Evolutionary conservation across 2,888 invertebrate species (phyloP).

Genomic region (Pantelozetes paolii): DNA sequence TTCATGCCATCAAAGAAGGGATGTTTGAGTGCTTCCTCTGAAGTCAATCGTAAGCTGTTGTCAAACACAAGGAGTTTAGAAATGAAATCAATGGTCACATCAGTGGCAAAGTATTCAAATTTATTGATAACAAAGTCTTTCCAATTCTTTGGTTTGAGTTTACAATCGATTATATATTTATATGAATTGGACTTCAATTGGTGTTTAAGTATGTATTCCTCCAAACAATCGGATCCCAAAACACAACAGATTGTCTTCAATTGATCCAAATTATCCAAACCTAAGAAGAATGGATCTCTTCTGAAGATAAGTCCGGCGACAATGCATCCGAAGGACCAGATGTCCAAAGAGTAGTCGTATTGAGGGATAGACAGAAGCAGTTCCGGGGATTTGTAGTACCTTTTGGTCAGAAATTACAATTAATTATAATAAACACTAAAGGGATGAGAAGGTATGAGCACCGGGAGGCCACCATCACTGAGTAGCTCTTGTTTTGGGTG

Average conservation of each 20-base stretch:
- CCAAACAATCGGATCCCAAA: neutral
- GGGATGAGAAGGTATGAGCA: neutral
- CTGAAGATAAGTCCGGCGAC: slow-evolving; percentile 1
- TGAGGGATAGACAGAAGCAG: neutral
- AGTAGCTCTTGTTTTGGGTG: neutral
- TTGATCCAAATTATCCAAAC: slow-evolving; percentile 25
- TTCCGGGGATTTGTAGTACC: slow-evolving; percentile 13
- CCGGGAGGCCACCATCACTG: slow-evolving; percentile 13
- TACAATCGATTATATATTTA: neutral
- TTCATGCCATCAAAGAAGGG: neutral
- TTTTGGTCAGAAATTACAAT: neutral
- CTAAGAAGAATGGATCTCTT: slow-evolving; percentile 7
- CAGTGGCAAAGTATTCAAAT: neutral
- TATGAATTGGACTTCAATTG: neutral
- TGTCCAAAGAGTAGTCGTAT: slow-evolving; percentile 28
- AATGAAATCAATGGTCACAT: slow-evolving; percentile 8
- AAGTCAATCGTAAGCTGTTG: neutral
- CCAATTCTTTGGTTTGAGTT: neutral
- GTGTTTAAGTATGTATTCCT: slow-evolving; percentile 2
- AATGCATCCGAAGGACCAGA: slow-evolving; percentile 20
- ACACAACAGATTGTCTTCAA: neutral
- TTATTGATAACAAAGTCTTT: neutral
- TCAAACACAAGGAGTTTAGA: slow-evolving; percentile 6
- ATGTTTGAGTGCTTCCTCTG: slow-evolving; percentile 9
- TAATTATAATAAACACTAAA: neutral